Conservation (phyloP, 2,888 invertebrate genomes). For the Tipula confusa region DNA sequence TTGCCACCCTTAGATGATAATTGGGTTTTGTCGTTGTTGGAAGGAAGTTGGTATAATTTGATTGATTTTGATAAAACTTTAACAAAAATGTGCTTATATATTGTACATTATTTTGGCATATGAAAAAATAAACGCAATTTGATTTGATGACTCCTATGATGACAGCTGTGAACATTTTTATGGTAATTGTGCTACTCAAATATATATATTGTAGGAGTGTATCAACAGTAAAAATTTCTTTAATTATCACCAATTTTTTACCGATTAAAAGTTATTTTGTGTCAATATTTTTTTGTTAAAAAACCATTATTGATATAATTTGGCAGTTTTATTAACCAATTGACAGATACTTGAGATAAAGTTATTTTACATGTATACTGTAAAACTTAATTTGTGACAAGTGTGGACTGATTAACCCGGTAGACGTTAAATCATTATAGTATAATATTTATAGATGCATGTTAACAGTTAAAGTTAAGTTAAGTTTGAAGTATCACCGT, state of each 20-base stretch:
- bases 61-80: not conserved
- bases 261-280: constrained; percentile 20
- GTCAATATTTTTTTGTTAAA: not conserved
- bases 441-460: no score
- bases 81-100: not conserved
- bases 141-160: constrained; percentile 27
- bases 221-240: not conserved
- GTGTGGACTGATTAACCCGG: not conserved
- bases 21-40: not conserved
- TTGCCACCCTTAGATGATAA: not conserved
- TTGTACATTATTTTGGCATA: not conserved
- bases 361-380: not conserved
- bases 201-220: constrained; percentile 29
- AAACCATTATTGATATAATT: not conserved
- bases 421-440: not conserved
- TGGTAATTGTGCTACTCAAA: constrained; percentile 26
- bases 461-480: no score
- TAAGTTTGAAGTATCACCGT: no score
- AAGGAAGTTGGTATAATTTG: not conserved
- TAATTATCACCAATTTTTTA: not conserved
- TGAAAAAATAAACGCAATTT: not conserved
- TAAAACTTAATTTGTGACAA: not conserved
- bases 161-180: constrained; percentile 27
- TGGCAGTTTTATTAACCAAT: not conserved
- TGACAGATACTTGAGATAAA: not conserved